Base-by-base conservation (phyloP, 2,888 invertebrate genomes). In the Dryomyza anilis region DNA sequence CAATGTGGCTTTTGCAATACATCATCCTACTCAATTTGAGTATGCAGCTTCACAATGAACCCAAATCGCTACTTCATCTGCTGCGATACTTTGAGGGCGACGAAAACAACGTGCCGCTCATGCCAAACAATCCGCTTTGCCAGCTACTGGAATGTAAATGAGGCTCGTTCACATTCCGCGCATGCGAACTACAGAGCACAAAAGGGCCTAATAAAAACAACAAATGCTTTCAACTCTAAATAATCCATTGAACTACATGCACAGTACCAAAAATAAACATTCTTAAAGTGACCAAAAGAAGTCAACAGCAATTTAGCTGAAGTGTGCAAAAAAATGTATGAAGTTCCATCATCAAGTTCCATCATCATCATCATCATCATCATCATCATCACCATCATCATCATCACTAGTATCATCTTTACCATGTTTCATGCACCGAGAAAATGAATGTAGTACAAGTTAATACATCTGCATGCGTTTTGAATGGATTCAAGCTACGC, bases 111-210 rank as follows among this genome's bases (percentile, higher is more conserved):
- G 48, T 50, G 36, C 12, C 21, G 36, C 30, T 21, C 61, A 61
- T 61, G 27, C 53, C 43, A 10, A 50, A n/a, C 25, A 43, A 53
- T 61, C 61, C 43, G 19, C 39, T 43, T 43, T 39, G 70, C 66
- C 69, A 71, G 70, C 69, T 70, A n/a, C 69, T 75, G 79, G 81
- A 82, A 81, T 82, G 81, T 81, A 80, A 81, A 80, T 79, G 76
- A 79, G 78, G 81, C 75, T 76, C 78, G 78, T 74, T 66, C 69
- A 70, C 73, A 80, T 80, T 79, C 80, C 77, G 71, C 72, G 72
- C 73, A n/a, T 46, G 36, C 36, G n/a, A 12, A 29, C 29, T 8
- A 29, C n/a, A 21, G 58, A n/a, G 19, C 27, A 12, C 12, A 45
- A 29, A 19, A 72, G 76, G 74, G 70, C 69, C 69, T 69, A 74